A percentile compares a stretch with the other conserved stretches of the same genome.
Conservation (phyloP, 2,113 vertebrate species). For the Thunnus maccoyii region DNA sequence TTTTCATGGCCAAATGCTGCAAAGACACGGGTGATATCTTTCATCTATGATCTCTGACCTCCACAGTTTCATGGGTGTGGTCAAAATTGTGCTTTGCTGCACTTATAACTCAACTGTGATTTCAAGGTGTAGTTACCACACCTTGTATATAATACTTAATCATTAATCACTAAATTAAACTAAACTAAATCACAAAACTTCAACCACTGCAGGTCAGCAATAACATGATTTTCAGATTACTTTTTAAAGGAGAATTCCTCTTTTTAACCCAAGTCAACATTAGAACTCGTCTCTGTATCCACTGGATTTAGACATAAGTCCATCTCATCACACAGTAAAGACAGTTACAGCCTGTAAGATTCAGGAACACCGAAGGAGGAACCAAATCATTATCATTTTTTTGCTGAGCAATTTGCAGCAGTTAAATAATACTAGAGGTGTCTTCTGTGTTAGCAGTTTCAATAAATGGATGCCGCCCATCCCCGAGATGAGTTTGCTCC, state of each 20-base stretch:
- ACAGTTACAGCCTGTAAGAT: not conserved
- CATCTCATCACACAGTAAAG: no score
- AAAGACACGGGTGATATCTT: not conserved
- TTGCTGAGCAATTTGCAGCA: constrained; percentile 11
- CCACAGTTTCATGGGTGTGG: not conserved
- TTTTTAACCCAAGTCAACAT: not conserved
- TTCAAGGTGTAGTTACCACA: no score
- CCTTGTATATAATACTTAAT: no score
- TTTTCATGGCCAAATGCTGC: not conserved
- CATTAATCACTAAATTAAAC: no score
- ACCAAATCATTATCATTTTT: constrained; percentile 38
- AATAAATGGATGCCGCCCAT: constrained; percentile 30
- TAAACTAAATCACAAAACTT: no score
- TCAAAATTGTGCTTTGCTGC: not conserved
- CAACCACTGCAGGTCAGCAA: no score
- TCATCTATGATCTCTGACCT: not conserved
- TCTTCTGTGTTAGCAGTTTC: constrained; percentile 14
- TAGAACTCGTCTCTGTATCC: not conserved
- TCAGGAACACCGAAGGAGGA: not conserved
- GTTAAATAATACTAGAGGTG: constrained; percentile 32
- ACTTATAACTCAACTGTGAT: no score
- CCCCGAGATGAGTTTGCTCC: not conserved
- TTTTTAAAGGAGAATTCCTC: not conserved
- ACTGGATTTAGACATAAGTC: not conserved
- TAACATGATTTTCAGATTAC: no score